These are phyloP conservation scores for Acanthis flammea DNA, from an alignment of 2,797 vertebrate genomes.

Conservation along the genomic window DNA sequence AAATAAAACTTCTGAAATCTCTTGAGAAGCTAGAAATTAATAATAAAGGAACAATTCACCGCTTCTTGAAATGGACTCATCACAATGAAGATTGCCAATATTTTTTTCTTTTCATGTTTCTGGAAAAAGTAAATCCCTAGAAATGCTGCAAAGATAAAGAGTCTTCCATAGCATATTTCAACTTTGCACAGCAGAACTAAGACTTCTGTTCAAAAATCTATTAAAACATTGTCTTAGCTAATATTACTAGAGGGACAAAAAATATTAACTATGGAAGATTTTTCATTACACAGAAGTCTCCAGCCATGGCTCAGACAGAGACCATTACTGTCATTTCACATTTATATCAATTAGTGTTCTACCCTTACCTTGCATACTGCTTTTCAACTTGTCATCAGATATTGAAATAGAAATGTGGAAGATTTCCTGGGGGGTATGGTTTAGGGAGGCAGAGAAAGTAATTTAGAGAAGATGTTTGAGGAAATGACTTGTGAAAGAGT, in stretches of 20 bases:
- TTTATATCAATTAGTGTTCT: not conserved
- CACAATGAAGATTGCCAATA: not conserved
- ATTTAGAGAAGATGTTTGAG: not conserved
- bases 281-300: not conserved
- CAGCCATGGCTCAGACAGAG: not conserved
- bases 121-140: not conserved
- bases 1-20: not conserved
- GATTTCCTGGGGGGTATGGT: not conserved
- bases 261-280: not conserved
- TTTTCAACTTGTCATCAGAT: constrained; percentile 6
- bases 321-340: constrained; percentile 1
- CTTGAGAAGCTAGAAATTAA: not conserved
- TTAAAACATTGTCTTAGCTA: not conserved
- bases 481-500: not conserved
- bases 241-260: not conserved
- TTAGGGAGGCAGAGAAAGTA: not conserved
- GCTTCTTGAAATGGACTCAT: not conserved
- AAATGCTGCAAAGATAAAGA: not conserved
- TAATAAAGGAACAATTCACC: not conserved
- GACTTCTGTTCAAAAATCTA: not conserved
- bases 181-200: not conserved
- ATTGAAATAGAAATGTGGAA: constrained; percentile 23
- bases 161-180: not conserved
- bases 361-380: not conserved
- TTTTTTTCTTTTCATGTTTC: not conserved